Percentiles rank a stretch among this genome's conserved stretches.
Conservation (phyloP, 2,113 vertebrate genomes). For the Caloenas nicobarica region DNA sequence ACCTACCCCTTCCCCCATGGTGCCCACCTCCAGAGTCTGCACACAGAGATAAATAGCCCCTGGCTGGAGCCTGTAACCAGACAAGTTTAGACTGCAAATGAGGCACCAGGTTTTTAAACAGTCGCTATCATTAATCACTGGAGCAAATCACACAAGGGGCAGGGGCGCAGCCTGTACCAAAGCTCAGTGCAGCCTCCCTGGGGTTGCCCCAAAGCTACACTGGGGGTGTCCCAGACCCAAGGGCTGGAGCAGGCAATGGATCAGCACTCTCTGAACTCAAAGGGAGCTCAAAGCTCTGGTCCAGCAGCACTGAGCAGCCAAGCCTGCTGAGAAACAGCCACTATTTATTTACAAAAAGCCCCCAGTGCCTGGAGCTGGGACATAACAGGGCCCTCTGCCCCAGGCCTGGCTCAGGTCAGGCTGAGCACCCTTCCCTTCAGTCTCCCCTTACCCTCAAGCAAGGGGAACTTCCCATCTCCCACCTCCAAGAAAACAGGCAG, state of each 20-base stretch:
- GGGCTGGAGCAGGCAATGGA: neutral
- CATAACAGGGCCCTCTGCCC: neutral
- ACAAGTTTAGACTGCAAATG: constrained; percentile 62
- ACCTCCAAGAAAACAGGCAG: neutral
- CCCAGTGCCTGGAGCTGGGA: neutral
- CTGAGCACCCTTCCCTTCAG: neutral
- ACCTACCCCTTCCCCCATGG: neutral
- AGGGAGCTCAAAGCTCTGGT: neutral
- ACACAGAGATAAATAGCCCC: constrained; percentile 33
- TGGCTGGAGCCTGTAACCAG: constrained; percentile 45
- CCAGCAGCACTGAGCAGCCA: neutral
- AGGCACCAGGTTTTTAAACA: constrained; percentile 49
- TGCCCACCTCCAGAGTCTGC: constrained; percentile 17
- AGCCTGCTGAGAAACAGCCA: neutral
- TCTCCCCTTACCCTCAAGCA: neutral
- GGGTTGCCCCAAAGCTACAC: neutral
- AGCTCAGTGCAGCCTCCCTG: neutral
- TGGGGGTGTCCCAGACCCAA: rapidly evolving
- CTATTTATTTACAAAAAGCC: neutral
- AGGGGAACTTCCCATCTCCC: neutral
- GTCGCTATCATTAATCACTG: constrained; percentile 17
- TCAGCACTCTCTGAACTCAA: neutral
- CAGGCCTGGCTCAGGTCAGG: neutral
- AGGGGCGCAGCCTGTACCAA: neutral
- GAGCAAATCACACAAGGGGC: neutral